A percentile compares a stretch with the other conserved stretches of the same genome.
Conservation (phyloP, 2,888 invertebrate genomes). For the Rotaria sp. region DNA sequence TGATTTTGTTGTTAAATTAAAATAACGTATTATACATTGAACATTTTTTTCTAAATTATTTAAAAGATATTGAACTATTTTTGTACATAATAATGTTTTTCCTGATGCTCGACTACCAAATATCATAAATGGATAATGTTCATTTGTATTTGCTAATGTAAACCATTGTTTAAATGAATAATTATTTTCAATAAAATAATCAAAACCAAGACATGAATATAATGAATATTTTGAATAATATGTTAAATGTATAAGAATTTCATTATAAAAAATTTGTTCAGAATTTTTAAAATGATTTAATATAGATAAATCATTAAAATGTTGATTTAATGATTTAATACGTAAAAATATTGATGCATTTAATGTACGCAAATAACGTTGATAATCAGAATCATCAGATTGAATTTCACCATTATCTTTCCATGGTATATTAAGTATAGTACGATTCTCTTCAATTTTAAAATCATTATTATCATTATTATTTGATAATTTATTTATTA, state of each 20-base stretch:
- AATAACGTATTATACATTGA: not conserved
- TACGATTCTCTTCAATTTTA: not conserved
- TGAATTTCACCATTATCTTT: not conserved
- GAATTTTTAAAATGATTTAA: not conserved
- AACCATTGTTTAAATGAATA: conserved; percentile 4
- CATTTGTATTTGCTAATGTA: not conserved
- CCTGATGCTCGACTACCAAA: not conserved
- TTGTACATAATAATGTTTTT: not conserved
- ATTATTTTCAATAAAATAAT: not conserved
- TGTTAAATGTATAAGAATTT: not conserved
- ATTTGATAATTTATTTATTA: not conserved
- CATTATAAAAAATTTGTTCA: not conserved
- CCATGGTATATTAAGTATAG: not conserved
- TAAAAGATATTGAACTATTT: not conserved
- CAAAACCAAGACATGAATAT: not conserved
- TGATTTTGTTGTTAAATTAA: not conserved
- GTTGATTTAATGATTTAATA: not conserved
- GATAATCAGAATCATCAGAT: not conserved
- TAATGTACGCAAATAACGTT: not conserved
- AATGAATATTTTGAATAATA: not conserved
- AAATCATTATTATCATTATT: not conserved
- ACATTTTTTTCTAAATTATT: not conserved
- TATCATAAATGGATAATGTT: not conserved
- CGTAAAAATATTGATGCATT: not conserved
- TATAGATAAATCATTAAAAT: not conserved